A percentile compares a stretch with the other conserved stretches of the same genome.
Evolutionary conservation across 1,140 invertebrate genomes (phyloP).

Genomic region (Drosophila arizonae): DNA sequence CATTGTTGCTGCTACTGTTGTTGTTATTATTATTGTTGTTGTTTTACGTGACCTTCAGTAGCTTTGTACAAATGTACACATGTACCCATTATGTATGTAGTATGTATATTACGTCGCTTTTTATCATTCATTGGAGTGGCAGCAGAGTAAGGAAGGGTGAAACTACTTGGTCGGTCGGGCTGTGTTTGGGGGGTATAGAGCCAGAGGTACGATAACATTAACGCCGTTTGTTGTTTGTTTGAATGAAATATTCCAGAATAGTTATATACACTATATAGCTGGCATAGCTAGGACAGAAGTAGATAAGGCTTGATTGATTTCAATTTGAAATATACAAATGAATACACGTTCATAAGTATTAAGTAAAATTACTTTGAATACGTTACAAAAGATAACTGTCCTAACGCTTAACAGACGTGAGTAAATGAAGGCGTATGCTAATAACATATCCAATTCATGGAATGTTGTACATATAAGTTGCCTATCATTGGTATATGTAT

Average conservation of each 20-base stretch:
- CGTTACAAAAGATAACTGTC: not conserved
- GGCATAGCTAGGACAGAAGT: conserved; percentile 11
- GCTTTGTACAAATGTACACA: conserved; percentile 49
- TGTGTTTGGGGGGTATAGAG: not conserved
- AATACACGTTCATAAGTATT: not conserved
- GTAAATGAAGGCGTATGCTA: not conserved
- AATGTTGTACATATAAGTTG: no score
- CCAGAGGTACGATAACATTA: not conserved
- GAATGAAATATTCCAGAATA: conserved; percentile 16
- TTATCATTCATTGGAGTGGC: conserved; percentile 70
- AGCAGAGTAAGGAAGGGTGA: conserved; percentile 11
- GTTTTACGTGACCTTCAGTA: conserved; percentile 75
- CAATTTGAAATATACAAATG: not conserved
- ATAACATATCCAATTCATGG: not conserved
- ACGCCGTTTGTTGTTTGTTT: conserved; percentile 23
- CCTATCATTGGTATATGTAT: no score
- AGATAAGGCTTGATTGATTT: conserved; percentile 19
- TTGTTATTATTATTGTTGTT: conserved; percentile 48
- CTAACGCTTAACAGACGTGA: not conserved
- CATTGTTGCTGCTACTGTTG: conserved; percentile 35
- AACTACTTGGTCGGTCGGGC: not conserved
- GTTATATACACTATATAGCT: conserved; percentile 18
- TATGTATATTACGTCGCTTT: conserved; percentile 63
- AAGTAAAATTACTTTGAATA: conserved; percentile 1
- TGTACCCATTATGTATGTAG: conserved; percentile 41